Base-by-base conservation (phyloP, 2,888 invertebrate genomes). In the Ophion slaviceki region DNA sequence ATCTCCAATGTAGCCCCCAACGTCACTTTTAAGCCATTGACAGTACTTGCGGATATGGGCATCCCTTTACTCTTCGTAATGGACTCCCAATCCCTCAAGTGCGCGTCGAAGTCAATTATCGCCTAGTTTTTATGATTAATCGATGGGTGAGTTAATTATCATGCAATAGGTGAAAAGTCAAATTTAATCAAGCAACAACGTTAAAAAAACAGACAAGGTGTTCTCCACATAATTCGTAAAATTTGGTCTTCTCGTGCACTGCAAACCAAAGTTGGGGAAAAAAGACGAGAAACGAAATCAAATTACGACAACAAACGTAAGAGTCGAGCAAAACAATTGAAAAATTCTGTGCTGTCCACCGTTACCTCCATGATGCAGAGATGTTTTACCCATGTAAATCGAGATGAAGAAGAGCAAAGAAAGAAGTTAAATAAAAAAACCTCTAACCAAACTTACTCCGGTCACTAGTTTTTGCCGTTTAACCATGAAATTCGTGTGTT, bases 71-170 rank as follows among this genome's bases (percentile, higher is more conserved):
- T 75, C n/a, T 24, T 61, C 17, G 62, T 62, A 74, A 24, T 24
- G 53, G 62, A 74, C 62, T 45, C 61, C 74, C 74, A 61, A 61
- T 61, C 28, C 57, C 74, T 75, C 62, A 75, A 75, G 28, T 62
- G 62, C 72, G 11, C 59, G 62, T 45, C 45, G 68, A 68, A 68
- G 59, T 70, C 68, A 40, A 61, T 78, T 59, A 78, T 78, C 17
- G 68, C 47, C 47, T 68, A 47, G 45, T 6, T 45, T 36, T 36
- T 36, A 36, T 36, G 36, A 7, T 36, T 6, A 36, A 36, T 36
- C 1, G 0, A 36, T 36, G 36, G 36, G 36, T 36, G 7, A 36
- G 36, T 36, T 36, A 36, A 36, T 36, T 36, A 36, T 36, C 36
- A 36, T 36, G 36, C 36, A 36, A 36, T 36, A 36, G 36, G 5